These are phyloP conservation scores for Tetropium fuscum DNA, from an alignment of 2,888 invertebrate genomes.

Conservation along the genomic window DNA sequence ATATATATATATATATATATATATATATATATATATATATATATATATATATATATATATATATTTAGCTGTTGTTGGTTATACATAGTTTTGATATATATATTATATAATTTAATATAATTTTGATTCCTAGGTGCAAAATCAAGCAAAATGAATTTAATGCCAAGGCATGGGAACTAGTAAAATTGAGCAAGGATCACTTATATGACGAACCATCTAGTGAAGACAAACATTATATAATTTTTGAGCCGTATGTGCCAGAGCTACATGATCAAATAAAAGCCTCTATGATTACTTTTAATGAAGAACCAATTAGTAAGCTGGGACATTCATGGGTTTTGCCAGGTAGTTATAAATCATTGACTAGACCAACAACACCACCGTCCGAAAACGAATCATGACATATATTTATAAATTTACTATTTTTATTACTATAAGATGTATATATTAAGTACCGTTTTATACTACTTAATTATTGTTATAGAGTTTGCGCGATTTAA, in stretches of 20 bases:
- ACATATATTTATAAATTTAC: slow-evolving; percentile 26
- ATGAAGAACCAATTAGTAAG: slow-evolving; percentile 62
- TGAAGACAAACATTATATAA: slow-evolving; percentile 87
- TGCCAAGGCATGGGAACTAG: slow-evolving; percentile 77
- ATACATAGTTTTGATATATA: too few relatives aligned
- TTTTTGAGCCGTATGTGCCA: slow-evolving; percentile 80
- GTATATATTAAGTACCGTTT: slow-evolving; percentile 1
- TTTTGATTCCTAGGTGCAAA: slow-evolving; percentile 79
- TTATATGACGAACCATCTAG: slow-evolving; percentile 81
- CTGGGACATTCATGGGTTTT: slow-evolving; percentile 88
- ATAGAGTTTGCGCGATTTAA: slow-evolving; percentile 5
- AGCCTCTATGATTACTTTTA: slow-evolving; percentile 68
- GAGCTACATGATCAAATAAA: slow-evolving; percentile 79
- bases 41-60: too few relatives aligned
- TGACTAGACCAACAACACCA: slow-evolving; percentile 72
- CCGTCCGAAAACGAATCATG: slow-evolving; percentile 51
- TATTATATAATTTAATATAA: too few relatives aligned
- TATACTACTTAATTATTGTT: slow-evolving; percentile 18
- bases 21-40: too few relatives aligned
- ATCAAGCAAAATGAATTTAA: slow-evolving; percentile 79
- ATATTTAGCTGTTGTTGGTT: too few relatives aligned
- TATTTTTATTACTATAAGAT: slow-evolving; percentile 19
- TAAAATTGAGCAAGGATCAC: slow-evolving; percentile 77
- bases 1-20: too few relatives aligned
- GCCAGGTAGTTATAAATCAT: slow-evolving; percentile 83